Percentiles rank a stretch among this genome's conserved stretches.
phyloP scores from a whole-genome alignment of 2,113 vertebrate species.

The Halichoeres trimaculatus region DNA sequence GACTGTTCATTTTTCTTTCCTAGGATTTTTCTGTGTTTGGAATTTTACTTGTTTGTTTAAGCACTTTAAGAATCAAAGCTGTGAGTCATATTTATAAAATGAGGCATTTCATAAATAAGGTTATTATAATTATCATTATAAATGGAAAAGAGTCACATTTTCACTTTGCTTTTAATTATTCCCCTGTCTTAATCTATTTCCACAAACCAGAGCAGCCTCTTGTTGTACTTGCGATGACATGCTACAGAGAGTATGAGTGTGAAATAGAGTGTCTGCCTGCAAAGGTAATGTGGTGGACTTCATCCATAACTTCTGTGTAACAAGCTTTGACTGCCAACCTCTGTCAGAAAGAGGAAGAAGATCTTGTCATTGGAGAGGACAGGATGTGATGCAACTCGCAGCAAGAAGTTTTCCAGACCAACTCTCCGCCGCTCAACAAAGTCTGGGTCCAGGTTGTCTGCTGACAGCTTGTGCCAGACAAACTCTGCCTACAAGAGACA shows the following conservation, averaged over 20 bases:
- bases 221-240: not conserved
- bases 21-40: too few species aligned
- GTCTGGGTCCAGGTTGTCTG: constrained; percentile 96
- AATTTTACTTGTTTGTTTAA: too few species aligned
- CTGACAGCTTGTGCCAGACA: constrained; percentile 95
- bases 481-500: constrained; percentile 90
- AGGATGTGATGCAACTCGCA: constrained; percentile 92
- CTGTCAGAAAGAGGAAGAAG: constrained; percentile 91
- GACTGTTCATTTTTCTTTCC: too few species aligned
- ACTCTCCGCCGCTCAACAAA: constrained; percentile 94
- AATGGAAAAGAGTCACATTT: too few species aligned
- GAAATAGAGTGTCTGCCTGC: not conserved
- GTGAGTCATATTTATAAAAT: too few species aligned
- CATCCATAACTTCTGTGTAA: not conserved
- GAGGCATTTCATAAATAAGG: too few species aligned
- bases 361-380: constrained; percentile 91
- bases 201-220: not conserved
- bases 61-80: too few species aligned
- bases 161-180: too few species aligned
- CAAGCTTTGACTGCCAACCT: constrained; percentile 79
- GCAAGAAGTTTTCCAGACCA: constrained; percentile 93
- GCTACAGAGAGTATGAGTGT: not conserved
- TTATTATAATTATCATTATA: too few species aligned
- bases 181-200: not conserved
- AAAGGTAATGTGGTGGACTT: not conserved